phyloP scores from a whole-genome alignment of 2,797 vertebrate species.

The Spondyliosoma cantharus region DNA sequence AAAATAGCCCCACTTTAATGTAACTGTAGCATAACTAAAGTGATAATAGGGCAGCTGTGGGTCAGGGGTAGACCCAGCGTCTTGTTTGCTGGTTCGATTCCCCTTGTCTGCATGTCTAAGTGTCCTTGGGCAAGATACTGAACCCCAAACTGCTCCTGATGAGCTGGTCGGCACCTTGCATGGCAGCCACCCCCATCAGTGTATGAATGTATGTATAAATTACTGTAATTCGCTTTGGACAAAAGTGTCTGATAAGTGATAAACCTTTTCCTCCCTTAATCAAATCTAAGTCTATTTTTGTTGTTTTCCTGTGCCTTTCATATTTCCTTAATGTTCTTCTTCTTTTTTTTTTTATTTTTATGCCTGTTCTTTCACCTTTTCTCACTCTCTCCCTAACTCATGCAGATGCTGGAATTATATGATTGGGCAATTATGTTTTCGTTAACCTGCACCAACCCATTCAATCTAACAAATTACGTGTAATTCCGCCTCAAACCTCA shows the following conservation, averaged over 20 bases:
- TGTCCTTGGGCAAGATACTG: too few species aligned
- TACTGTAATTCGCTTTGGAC: too few species aligned
- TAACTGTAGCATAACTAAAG: background rate
- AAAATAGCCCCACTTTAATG: background rate
- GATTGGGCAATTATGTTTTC: background rate
- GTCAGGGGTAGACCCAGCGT: too few species aligned
- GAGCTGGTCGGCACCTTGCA: too few species aligned
- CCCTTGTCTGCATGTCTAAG: too few species aligned
- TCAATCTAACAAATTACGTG: background rate
- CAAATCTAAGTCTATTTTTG: background rate
- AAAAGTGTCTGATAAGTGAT: too few species aligned
- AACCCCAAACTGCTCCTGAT: too few species aligned
- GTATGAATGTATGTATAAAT: too few species aligned
- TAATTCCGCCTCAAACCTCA: conserved; percentile 48
- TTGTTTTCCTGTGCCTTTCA: background rate
- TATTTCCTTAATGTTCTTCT: background rate
- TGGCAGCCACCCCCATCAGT: too few species aligned
- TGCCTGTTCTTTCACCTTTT: background rate
- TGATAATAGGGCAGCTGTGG: background rate
- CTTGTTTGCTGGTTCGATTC: too few species aligned
- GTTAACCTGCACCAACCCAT: background rate
- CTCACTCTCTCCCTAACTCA: background rate
- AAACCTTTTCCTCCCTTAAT: background rate
- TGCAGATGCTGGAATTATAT: background rate
- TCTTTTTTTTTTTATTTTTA: background rate